phyloP scores from a whole-genome alignment of 2,888 invertebrate genomes.

The Cephus pygmeus region DNA sequence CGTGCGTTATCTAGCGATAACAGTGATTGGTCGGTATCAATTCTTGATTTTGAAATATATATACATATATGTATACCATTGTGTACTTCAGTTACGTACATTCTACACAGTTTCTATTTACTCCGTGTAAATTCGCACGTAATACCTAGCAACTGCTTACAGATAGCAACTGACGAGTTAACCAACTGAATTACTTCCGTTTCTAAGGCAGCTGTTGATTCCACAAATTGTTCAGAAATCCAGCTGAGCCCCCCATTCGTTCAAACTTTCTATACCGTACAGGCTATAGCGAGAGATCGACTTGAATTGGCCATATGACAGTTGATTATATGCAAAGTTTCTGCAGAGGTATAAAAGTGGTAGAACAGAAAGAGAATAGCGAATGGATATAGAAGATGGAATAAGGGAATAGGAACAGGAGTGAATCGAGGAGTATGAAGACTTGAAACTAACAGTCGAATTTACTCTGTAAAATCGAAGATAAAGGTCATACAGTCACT shows the following conservation, averaged over 20 bases:
- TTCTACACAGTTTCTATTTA: slow-evolving; percentile 42
- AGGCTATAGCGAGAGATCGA: neutral
- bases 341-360: neutral
- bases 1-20: too few species aligned
- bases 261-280: neutral
- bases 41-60: neutral
- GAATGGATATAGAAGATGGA: neutral
- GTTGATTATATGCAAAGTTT: neutral
- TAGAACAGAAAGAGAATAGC: neutral
- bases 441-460: neutral
- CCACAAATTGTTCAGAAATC: neutral
- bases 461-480: slow-evolving; percentile 5
- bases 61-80: neutral
- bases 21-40: too few species aligned
- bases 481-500: slow-evolving; percentile 32
- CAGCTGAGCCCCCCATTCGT: neutral
- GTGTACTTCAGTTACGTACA: slow-evolving; percentile 49
- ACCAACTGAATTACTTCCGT: neutral
- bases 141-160: slow-evolving; percentile 20
- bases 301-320: neutral
- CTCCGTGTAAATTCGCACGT: slow-evolving; percentile 49
- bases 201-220: neutral
- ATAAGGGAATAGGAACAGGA: neutral
- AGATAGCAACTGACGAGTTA: neutral
- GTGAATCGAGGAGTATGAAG: neutral